A percentile compares a stretch with the other conserved stretches of the same genome.
Evolutionary conservation across 2,888 invertebrate genomes (phyloP).

Genomic region (Horisme vitalbata): DNA sequence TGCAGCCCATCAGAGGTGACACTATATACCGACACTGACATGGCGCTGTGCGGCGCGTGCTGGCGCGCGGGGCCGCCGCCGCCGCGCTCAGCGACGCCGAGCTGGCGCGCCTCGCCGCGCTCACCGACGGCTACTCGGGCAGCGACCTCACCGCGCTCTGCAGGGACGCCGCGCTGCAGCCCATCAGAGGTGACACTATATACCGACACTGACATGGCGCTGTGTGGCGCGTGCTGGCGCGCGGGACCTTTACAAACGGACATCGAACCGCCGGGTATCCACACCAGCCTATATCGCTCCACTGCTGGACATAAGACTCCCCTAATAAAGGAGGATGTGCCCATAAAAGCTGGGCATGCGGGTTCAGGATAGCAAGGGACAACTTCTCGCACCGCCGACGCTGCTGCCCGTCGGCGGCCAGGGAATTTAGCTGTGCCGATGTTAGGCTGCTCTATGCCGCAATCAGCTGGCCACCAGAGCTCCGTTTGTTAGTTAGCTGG

Average conservation of each 20-base stretch:
- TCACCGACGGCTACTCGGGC: slow-evolving; percentile 98
- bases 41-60: slow-evolving; percentile 88
- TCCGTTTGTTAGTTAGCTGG: no score
- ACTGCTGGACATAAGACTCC: no score
- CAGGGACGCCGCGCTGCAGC: slow-evolving; percentile 98
- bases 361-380: no score
- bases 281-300: no score
- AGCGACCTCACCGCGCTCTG: slow-evolving; percentile 98
- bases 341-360: no score
- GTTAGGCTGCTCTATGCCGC: no score
- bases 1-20: slow-evolving; percentile 95
- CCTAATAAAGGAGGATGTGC: no score
- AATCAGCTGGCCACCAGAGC: no score
- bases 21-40: slow-evolving; percentile 82
- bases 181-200: slow-evolving; percentile 96
- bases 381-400: no score
- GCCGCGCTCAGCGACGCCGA: slow-evolving; percentile 87
- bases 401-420: no score
- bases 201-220: no score
- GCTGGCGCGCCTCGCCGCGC: slow-evolving; percentile 88
- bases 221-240: slow-evolving; percentile 91
- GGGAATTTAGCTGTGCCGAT: no score
- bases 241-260: slow-evolving; percentile 85
- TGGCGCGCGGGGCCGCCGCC: slow-evolving; percentile 87
- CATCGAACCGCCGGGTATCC: slow-evolving; percentile 88